A percentile compares a stretch with the other conserved stretches of the same genome.
Evolutionary conservation across 2,113 vertebrate genomes (phyloP).

Genomic region (Amazona vittata): DNA sequence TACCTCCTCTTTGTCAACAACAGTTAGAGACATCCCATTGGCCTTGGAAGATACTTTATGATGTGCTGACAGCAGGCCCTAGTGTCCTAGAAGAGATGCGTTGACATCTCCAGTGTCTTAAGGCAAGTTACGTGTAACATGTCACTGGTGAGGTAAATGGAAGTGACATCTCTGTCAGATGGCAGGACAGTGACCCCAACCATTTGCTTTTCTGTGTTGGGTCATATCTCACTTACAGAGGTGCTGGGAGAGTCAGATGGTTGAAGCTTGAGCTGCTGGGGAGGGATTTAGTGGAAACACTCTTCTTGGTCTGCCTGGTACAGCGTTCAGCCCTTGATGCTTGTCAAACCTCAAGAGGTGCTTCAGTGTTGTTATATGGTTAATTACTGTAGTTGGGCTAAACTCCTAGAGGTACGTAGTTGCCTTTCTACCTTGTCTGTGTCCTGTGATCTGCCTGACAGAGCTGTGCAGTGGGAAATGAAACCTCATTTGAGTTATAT

Average conservation of each 20-base stretch:
- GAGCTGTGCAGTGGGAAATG: background rate
- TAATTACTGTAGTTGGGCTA: background rate
- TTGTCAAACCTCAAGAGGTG: background rate
- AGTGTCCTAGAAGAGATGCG: background rate
- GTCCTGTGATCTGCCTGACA: background rate
- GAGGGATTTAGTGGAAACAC: background rate
- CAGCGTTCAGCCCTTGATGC: background rate
- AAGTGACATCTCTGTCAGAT: background rate
- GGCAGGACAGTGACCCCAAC: background rate
- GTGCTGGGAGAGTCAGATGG: background rate
- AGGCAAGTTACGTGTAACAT: background rate
- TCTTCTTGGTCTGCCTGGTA: background rate
- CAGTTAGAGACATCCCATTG: background rate
- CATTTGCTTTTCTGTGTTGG: background rate
- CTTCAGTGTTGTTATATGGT: background rate
- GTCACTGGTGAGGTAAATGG: background rate
- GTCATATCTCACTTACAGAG: background rate
- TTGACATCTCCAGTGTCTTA: background rate
- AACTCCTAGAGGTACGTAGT: background rate
- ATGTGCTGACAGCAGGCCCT: background rate
- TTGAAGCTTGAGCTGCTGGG: background rate
- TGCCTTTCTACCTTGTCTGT: background rate
- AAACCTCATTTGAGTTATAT: background rate
- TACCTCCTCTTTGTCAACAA: background rate
- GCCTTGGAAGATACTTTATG: accelerated